These are phyloP conservation scores for Xylocampa areola DNA, from an alignment of 2,888 invertebrate species.

Conservation along the genomic window DNA sequence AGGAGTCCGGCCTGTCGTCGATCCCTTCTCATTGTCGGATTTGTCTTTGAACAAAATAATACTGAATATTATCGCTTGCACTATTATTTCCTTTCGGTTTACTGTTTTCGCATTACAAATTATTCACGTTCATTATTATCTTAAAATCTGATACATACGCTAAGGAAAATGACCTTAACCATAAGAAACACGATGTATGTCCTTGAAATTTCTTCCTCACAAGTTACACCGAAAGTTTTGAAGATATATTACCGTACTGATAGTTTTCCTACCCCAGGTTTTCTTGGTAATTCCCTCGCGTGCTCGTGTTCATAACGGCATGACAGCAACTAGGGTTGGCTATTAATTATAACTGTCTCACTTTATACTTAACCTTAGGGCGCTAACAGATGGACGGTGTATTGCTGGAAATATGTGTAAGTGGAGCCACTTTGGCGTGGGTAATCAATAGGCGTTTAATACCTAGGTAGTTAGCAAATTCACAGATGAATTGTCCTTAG, in stretches of 20 bases:
- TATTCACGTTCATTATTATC: no score
- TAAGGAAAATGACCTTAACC: background rate
- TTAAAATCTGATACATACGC: background rate
- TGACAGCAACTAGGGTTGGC: slow-evolving; percentile 60
- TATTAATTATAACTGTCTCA: slow-evolving; percentile 70
- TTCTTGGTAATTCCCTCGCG: slow-evolving; percentile 59
- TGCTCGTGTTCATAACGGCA: slow-evolving; percentile 62
- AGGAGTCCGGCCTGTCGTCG: no score
- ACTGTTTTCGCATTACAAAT: no score
- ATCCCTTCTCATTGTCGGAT: no score
- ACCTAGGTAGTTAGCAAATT: no score
- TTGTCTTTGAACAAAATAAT: no score
- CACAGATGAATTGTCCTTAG: background rate
- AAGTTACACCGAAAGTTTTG: slow-evolving; percentile 17
- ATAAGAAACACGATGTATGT: slow-evolving; percentile 4
- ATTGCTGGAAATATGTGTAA: no score
- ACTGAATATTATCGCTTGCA: no score
- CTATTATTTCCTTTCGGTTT: no score
- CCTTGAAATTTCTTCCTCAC: slow-evolving; percentile 29
- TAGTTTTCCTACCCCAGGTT: slow-evolving; percentile 49
- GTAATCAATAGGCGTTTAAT: no score
- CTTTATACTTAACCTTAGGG: slow-evolving; percentile 55
- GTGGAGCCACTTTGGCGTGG: no score
- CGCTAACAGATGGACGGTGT: slow-evolving; percentile 17
- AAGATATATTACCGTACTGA: slow-evolving; percentile 42